phyloP scores from a whole-genome alignment of 2,113 vertebrate genomes.

The Onychorhynchus coronatus region DNA sequence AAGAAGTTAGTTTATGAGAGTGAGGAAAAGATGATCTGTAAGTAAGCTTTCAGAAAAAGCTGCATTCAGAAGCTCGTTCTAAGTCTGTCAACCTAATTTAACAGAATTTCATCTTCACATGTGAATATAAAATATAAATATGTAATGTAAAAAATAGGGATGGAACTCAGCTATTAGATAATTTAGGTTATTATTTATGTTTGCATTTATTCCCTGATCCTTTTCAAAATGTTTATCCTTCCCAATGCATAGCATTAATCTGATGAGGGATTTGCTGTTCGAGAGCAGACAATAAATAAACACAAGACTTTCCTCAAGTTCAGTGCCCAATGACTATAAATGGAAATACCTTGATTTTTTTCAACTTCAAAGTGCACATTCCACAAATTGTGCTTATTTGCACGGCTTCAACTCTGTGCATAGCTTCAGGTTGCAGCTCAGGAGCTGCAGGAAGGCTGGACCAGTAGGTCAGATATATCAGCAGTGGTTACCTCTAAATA shows the following conservation, averaged over 20 bases:
- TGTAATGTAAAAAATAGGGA: background rate
- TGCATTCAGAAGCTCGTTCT: background rate
- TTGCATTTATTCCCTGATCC: background rate
- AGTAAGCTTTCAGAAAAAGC: background rate
- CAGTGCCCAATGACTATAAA: background rate
- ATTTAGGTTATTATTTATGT: background rate
- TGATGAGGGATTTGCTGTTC: background rate
- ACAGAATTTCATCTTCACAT: background rate
- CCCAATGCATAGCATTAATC: background rate
- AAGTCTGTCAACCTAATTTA: background rate
- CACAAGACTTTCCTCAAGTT: background rate
- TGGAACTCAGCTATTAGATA: background rate
- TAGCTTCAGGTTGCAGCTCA: background rate
- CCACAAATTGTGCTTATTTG: background rate
- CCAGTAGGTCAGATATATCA: background rate
- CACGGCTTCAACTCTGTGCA: background rate
- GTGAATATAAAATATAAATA: background rate
- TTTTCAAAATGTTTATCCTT: background rate
- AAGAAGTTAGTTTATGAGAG: slow-evolving; percentile 2
- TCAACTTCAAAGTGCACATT: background rate
- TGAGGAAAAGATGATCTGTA: background rate
- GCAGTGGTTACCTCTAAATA: background rate
- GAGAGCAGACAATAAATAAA: background rate
- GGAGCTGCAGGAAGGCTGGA: background rate
- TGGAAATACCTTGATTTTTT: background rate